Percentiles rank a stretch among this genome's conserved stretches.
phyloP scores from a whole-genome alignment of 2,113 vertebrate species.

The Parus major region DNA sequence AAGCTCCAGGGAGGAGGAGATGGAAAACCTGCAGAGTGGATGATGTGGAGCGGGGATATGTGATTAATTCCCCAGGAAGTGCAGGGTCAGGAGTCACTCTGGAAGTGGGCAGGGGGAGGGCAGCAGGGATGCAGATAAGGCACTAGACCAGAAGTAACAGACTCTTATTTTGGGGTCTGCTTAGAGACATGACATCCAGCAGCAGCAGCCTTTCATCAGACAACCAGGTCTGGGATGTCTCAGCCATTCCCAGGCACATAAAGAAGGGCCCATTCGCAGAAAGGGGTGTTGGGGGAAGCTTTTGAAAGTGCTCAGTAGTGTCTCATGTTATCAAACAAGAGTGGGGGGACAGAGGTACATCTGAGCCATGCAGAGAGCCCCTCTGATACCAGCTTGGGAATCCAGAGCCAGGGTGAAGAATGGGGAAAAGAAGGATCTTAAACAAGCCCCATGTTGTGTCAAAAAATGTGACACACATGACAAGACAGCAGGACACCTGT shows the following conservation, averaged over 20 bases:
- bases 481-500: not conserved
- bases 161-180: not conserved
- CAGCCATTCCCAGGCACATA: not conserved
- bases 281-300: not conserved
- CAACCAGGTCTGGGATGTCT: not conserved
- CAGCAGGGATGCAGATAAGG: not conserved
- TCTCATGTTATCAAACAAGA: not conserved
- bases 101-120: not conserved
- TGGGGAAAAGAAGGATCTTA: not conserved
- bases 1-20: not conserved
- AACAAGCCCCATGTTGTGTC: not conserved
- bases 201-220: not conserved
- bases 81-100: not conserved
- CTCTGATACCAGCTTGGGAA: not conserved
- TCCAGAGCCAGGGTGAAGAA: not conserved
- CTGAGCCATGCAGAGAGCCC: not conserved
- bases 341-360: accelerated
- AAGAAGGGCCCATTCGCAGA: not conserved
- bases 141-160: not conserved
- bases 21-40: not conserved
- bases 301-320: not conserved
- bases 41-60: not conserved
- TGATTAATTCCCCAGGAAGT: not conserved
- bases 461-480: not conserved
- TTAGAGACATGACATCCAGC: not conserved